Evolutionary conservation across 2,113 vertebrate species (phyloP).

Genomic region (Lepisosteus oculatus): DNA sequence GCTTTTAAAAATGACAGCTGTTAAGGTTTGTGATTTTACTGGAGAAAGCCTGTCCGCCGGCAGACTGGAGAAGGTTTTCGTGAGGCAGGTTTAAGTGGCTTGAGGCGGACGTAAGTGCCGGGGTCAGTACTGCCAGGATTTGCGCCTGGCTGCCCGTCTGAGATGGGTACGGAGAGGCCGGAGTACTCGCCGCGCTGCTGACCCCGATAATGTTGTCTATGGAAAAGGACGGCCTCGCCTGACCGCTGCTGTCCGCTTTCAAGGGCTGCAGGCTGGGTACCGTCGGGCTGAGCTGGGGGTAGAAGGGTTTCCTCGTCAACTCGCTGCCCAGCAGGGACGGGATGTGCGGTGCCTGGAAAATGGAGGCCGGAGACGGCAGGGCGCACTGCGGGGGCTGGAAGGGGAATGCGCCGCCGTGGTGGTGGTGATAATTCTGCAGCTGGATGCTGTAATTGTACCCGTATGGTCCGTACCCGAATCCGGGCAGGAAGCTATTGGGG

Average conservation of each 20-base stretch:
- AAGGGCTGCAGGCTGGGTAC: conserved; percentile 74
- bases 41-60: conserved; percentile 70
- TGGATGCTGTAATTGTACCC: conserved; percentile 93
- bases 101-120: conserved; percentile 81
- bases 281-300: conserved; percentile 68
- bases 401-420: conserved; percentile 70
- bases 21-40: conserved; percentile 82
- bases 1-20: conserved; percentile 83
- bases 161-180: conserved; percentile 66
- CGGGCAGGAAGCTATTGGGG: conserved; percentile 83
- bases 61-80: conserved; percentile 73
- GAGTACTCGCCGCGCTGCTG: conserved; percentile 65
- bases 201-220: conserved; percentile 93
- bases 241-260: conserved; percentile 78
- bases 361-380: conserved; percentile 69
- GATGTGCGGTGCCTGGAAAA: conserved; percentile 77
- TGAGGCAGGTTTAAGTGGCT: conserved; percentile 80
- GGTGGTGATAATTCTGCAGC: conserved; percentile 84
- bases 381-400: conserved; percentile 79
- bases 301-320: conserved; percentile 71
- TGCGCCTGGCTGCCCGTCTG: conserved; percentile 80
- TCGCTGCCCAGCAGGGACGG: conserved; percentile 81
- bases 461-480: conserved; percentile 91
- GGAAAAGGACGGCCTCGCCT: conserved; percentile 86
- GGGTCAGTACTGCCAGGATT: conserved; percentile 88